A percentile compares a stretch with the other conserved stretches of the same genome.
Conservation (phyloP, 2,888 invertebrate genomes). For the Omphaloscelis lunosa region DNA sequence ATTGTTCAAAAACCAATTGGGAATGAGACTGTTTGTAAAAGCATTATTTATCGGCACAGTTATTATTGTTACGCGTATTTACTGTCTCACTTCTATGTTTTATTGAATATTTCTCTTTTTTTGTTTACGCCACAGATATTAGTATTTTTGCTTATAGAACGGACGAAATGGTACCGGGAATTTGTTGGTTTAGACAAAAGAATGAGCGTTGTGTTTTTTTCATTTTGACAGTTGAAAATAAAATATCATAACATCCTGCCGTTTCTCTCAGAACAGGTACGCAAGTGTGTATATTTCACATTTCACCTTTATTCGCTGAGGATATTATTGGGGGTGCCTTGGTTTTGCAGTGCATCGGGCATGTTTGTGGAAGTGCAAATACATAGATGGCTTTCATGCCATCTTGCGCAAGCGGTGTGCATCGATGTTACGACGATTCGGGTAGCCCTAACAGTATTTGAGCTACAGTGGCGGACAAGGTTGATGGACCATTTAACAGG, state of each 20-base stretch:
- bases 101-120: constrained; percentile 26
- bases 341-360: too few species aligned
- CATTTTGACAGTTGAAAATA: constrained; percentile 8
- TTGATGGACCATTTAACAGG: too few species aligned
- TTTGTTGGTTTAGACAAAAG: background rate
- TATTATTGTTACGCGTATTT: constrained; percentile 52
- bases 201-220: constrained; percentile 2
- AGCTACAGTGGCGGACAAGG: too few species aligned
- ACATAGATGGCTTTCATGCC: too few species aligned
- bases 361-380: too few species aligned
- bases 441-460: too few species aligned
- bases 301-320: too few species aligned
- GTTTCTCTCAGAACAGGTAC: background rate
- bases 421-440: too few species aligned
- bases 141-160: constrained; percentile 6
- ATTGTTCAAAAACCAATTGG: constrained; percentile 54
- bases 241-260: background rate
- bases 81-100: constrained; percentile 30
- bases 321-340: too few species aligned
- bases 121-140: constrained; percentile 31
- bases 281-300: background rate
- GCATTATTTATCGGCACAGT: constrained; percentile 49
- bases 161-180: constrained; percentile 14
- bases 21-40: constrained; percentile 46
- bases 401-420: too few species aligned